Evolutionary conservation across 2,113 vertebrate species (phyloP).

Genomic region (Protobothrops flavoviridis): DNA sequence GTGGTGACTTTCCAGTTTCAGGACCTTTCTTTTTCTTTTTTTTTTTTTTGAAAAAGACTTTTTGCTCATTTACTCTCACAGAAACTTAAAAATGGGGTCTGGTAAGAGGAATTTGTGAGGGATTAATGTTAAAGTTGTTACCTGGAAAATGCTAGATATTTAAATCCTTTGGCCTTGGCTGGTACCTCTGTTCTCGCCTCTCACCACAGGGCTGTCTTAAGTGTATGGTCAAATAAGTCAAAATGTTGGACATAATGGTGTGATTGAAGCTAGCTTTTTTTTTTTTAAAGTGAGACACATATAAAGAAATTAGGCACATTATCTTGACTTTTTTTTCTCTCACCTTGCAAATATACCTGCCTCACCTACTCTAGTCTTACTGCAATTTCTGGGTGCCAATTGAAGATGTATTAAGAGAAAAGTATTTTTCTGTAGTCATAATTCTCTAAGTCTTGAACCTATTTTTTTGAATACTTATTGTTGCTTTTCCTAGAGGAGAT

Average conservation of each 20-base stretch:
- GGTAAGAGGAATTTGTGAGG: background rate
- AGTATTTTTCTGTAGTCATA: background rate
- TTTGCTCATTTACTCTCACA: background rate
- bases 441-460: background rate
- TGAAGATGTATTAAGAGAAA: background rate
- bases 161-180: background rate
- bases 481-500: background rate
- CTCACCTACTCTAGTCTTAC: background rate
- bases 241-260: background rate
- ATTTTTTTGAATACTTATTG: background rate
- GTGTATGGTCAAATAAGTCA: background rate
- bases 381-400: background rate
- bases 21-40: background rate
- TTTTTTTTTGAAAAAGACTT: background rate
- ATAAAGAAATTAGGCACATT: background rate
- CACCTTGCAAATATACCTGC: background rate
- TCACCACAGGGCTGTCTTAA: background rate
- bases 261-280: background rate
- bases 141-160: background rate
- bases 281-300: background rate
- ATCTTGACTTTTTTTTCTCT: background rate
- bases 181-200: background rate
- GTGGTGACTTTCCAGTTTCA: background rate
- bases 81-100: background rate
- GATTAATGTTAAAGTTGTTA: background rate